Evolutionary conservation across 2,113 vertebrate genomes (phyloP).

Genomic region (Laticauda laticaudata): DNA sequence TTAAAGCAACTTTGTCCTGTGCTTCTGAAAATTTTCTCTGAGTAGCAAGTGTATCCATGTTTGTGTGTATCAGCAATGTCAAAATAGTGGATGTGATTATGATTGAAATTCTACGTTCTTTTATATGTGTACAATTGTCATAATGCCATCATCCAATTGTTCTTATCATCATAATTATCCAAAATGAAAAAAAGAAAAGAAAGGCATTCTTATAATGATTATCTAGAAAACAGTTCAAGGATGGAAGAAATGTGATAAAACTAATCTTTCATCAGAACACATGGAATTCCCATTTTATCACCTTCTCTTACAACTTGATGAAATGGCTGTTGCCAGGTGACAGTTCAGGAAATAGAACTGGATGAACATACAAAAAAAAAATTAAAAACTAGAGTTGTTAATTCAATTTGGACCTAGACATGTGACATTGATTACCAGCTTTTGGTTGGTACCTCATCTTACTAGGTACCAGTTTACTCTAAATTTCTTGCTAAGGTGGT

Average conservation of each 20-base stretch:
- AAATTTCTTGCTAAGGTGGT: slow-evolving; percentile 25
- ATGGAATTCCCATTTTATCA: neutral
- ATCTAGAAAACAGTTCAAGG: neutral
- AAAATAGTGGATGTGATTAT: neutral
- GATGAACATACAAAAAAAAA: slow-evolving; percentile 34
- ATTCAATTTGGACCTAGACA: slow-evolving; percentile 52
- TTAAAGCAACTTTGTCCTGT: neutral
- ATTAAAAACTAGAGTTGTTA: slow-evolving; percentile 28
- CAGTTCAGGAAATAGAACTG: neutral
- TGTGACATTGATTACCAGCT: slow-evolving; percentile 24
- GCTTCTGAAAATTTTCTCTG: neutral
- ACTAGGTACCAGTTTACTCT: neutral
- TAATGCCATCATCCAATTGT: neutral
- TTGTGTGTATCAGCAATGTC: neutral
- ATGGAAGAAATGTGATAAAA: neutral
- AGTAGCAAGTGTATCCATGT: neutral
- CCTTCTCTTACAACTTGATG: neutral
- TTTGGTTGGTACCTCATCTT: slow-evolving; percentile 29
- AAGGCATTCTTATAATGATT: neutral
- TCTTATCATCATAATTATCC: neutral
- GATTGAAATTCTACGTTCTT: neutral
- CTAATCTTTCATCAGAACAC: neutral
- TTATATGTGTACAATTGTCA: neutral
- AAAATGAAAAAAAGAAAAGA: neutral
- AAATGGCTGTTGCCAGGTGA: neutral